Percentiles rank a stretch among this genome's conserved stretches.
Evolutionary conservation across 1,140 invertebrate species (phyloP).

Genomic region (Campodea augens): DNA sequence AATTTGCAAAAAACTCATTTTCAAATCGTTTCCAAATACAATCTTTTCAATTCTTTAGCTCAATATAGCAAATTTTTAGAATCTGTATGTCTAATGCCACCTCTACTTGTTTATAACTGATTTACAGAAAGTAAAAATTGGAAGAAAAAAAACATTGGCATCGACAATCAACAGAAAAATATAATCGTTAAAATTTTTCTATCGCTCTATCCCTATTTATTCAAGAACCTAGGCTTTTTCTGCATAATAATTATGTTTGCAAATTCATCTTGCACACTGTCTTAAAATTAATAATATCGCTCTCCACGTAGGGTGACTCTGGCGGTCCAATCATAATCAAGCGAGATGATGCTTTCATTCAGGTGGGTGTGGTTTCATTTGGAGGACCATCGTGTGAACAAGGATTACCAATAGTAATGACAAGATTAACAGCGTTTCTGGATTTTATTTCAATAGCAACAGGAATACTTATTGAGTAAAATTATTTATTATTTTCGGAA

Average conservation of each 20-base stretch:
- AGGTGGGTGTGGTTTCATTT: slow-evolving; percentile 15
- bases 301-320: slow-evolving; percentile 12
- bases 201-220: not conserved
- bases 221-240: too few relatives aligned
- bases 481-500: too few relatives aligned
- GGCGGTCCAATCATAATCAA: slow-evolving; percentile 11
- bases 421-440: slow-evolving; percentile 12
- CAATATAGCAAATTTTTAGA: too few relatives aligned
- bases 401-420: slow-evolving; percentile 13
- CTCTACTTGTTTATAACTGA: too few relatives aligned
- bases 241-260: too few relatives aligned
- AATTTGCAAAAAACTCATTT: too few relatives aligned
- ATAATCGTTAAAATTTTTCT: not conserved
- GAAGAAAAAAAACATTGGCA: not conserved
- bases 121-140: not conserved
- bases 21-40: too few relatives aligned
- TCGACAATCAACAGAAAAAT: not conserved
- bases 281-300: not conserved
- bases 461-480: slow-evolving; percentile 7
- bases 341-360: slow-evolving; percentile 9
- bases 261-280: too few relatives aligned
- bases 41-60: too few relatives aligned
- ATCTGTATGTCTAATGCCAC: too few relatives aligned
- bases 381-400: slow-evolving; percentile 12
- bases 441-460: slow-evolving; percentile 13